Base-by-base conservation (phyloP, 2,797 vertebrate species). In the Mycteria americana region DNA sequence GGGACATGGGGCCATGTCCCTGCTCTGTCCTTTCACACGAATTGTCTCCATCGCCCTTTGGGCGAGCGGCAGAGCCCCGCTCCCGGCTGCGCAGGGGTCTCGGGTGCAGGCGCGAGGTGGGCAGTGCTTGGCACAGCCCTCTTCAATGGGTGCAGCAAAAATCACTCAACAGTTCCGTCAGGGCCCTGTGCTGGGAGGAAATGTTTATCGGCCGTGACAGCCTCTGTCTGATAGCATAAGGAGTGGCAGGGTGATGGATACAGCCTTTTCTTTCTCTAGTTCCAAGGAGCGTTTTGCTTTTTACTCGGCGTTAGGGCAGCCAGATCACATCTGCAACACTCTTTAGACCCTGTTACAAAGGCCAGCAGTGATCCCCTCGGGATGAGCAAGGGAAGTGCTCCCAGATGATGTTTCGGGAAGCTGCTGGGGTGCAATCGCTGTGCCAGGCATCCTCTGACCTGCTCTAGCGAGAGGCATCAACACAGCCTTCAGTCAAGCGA, bases 101-200 rank as follows among this genome's bases (percentile, higher is more conserved):
- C 1, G 0, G 30, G 28, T 23, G 24, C 53, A 31, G 56, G 37
- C 5, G 3, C 1, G 3, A n/a, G 21, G 10, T n/a, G 56, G 50
- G 43, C 56, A 50, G 30, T 1, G 0, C 54, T 46, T 3, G 2
- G 39, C 54, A 19, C 28, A 30, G 3, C 24, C 39, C 16, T 57
- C 31, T 56, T 28, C 33, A 22, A 11, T 24, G 53, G 57, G n/a
- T 13, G 39, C 86, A 54, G 67, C 31, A 63, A 30, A 69, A 67
- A 35, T 35, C 33, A 19, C 65, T 46, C 53, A n/a, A 5, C 22
- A 35, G 19, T 10, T 31, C 41, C 3, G 6, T 50, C 69, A 73
- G 60, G 33, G 33, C 45, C 25, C 19, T 77, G 83, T 10, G 57
- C 48, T 17, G 65, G 75, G 50, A 77, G 31, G 37, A 74, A 78